Evolutionary conservation across 92 coral and sea anemone species (phyloP).

Genomic region (Palythoa heliodiscus): DNA sequence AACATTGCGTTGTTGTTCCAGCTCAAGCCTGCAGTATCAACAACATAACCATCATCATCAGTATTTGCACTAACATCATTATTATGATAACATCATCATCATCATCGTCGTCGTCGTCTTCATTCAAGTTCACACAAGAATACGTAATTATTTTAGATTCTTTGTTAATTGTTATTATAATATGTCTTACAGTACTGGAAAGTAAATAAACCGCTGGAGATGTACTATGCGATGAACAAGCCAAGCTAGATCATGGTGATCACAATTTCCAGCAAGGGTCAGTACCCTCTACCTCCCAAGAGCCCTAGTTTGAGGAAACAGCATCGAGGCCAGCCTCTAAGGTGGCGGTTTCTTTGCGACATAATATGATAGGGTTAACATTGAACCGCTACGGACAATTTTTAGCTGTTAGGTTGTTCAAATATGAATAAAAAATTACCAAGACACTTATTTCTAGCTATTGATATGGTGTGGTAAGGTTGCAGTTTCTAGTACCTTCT

Average conservation of each 20-base stretch:
- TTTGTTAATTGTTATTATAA: background rate
- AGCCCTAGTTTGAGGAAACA: background rate
- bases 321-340: background rate
- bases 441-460: background rate
- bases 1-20: too few relatives aligned
- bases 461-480: too few relatives aligned
- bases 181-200: constrained; percentile 84
- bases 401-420: background rate
- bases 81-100: too few relatives aligned
- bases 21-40: too few relatives aligned
- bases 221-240: constrained; percentile 89
- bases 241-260: constrained; percentile 22
- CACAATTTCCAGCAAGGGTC: background rate
- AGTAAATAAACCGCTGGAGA: constrained; percentile 97
- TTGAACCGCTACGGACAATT: background rate
- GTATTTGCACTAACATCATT: too few relatives aligned
- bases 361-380: background rate
- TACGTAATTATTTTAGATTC: background rate
- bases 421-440: background rate
- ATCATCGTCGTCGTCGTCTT: too few relatives aligned
- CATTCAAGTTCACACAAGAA: too few relatives aligned
- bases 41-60: too few relatives aligned
- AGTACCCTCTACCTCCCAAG: background rate
- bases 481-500: too few relatives aligned
- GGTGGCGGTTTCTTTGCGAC: background rate